Conservation (phyloP, 2,888 invertebrate genomes). For the Tuta absoluta region DNA sequence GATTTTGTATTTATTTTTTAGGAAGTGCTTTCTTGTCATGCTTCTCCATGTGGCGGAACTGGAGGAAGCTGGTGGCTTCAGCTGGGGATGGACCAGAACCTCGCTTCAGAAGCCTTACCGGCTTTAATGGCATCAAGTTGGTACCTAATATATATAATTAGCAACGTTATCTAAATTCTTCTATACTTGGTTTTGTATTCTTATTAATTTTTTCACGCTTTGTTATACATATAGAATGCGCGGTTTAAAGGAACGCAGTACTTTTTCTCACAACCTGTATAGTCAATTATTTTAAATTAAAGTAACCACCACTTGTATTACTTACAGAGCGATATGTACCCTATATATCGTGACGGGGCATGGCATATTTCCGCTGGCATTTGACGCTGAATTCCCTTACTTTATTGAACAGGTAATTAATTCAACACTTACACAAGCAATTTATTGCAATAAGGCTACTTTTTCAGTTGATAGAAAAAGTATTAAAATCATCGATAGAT, state of each 20-base stretch:
- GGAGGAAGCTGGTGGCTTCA: slow-evolving; percentile 38
- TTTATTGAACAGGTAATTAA: neutral
- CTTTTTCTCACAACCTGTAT: no score
- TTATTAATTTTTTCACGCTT: no score
- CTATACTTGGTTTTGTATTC: no score
- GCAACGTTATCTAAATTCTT: no score
- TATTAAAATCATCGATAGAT: no score
- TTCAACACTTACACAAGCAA: no score
- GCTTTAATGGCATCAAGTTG: slow-evolving; percentile 47
- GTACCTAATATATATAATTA: no score
- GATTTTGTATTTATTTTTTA: slow-evolving; percentile 29
- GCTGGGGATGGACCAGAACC: slow-evolving; percentile 36
- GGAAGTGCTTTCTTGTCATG: slow-evolving; percentile 40
- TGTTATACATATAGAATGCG: no score
- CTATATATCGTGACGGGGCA: neutral
- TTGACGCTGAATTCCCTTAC: neutral
- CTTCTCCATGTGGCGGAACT: slow-evolving; percentile 45
- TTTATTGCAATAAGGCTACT: no score
- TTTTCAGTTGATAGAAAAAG: no score
- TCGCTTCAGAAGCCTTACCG: slow-evolving; percentile 37
- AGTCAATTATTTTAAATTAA: no score
- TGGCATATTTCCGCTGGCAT: neutral
- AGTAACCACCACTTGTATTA: neutral
- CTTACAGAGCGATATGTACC: neutral
- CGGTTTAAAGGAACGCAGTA: no score